Evolutionary conservation across 1,140 invertebrate genomes (phyloP).

Genomic region (Lepeophtheirus salmonis): DNA sequence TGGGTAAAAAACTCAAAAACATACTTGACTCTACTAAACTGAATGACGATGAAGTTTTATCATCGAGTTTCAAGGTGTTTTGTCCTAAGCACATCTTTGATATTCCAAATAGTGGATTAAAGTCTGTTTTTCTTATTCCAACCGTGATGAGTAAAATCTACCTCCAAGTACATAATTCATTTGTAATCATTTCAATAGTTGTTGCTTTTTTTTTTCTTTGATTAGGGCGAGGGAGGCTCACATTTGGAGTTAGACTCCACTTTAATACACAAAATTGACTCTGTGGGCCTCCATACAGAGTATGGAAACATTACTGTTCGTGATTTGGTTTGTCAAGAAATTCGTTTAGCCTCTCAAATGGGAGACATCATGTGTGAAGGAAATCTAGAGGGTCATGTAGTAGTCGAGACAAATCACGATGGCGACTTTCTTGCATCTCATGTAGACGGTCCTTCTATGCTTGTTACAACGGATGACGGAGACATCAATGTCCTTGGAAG

Average conservation of each 20-base stretch:
- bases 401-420: slow-evolving; percentile 2
- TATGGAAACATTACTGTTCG: neutral
- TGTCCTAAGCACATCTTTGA: neutral
- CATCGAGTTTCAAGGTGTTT: slow-evolving; percentile 1
- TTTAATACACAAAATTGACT: neutral
- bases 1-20: neutral
- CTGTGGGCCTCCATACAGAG: neutral
- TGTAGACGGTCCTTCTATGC: neutral
- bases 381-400: slow-evolving; percentile 6
- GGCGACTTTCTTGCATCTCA: slow-evolving; percentile 4
- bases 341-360: neutral
- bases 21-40: neutral
- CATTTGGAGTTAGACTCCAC: neutral
- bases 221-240: neutral
- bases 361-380: slow-evolving; percentile 9
- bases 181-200: neutral
- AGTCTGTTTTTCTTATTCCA: slow-evolving; percentile 6
- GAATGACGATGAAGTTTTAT: neutral
- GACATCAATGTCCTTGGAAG: slow-evolving; percentile 1
- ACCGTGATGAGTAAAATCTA: slow-evolving; percentile 12
- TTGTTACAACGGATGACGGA: neutral
- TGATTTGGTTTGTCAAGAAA: neutral
- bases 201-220: neutral
- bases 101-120: neutral
- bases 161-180: neutral